Evolutionary conservation across 2,113 vertebrate species (phyloP).

Genomic region (Pipra filicauda): DNA sequence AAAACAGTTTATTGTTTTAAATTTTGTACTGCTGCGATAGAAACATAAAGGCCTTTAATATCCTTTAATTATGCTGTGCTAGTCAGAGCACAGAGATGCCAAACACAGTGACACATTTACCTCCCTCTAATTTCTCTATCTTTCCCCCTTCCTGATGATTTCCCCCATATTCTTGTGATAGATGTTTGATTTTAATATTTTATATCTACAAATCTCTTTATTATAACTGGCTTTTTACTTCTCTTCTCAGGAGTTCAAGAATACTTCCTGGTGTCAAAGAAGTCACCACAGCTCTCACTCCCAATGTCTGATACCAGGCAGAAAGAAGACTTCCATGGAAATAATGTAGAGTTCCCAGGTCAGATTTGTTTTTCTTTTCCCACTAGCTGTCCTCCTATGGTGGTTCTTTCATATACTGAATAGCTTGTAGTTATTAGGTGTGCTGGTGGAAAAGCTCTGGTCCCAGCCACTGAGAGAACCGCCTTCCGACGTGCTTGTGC

Average conservation of each 20-base stretch:
- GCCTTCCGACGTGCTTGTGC: not conserved
- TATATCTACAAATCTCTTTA: not conserved
- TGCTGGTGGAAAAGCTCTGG: not conserved
- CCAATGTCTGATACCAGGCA: not conserved
- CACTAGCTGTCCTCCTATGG: not conserved
- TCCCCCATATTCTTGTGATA: not conserved
- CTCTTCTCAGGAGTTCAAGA: not conserved
- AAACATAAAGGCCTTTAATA: not conserved
- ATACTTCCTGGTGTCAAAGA: not conserved
- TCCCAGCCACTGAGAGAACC: not conserved
- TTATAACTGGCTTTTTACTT: not conserved
- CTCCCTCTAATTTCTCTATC: not conserved
- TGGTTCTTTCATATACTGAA: not conserved
- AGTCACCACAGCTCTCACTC: not conserved
- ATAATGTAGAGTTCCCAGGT: not conserved
- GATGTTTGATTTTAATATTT: not conserved
- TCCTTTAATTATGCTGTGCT: not conserved
- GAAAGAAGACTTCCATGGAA: not conserved
- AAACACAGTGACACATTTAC: not conserved
- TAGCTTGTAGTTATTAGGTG: not conserved
- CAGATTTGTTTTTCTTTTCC: not conserved
- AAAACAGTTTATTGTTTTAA: conserved; percentile 22
- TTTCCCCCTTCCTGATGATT: not conserved
- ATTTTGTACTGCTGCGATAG: not conserved
- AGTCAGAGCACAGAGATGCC: not conserved